Percentiles rank a stretch among this genome's conserved stretches.
Evolutionary conservation across 1,140 invertebrate genomes (phyloP).

Genomic region (Nephila pilipes): DNA sequence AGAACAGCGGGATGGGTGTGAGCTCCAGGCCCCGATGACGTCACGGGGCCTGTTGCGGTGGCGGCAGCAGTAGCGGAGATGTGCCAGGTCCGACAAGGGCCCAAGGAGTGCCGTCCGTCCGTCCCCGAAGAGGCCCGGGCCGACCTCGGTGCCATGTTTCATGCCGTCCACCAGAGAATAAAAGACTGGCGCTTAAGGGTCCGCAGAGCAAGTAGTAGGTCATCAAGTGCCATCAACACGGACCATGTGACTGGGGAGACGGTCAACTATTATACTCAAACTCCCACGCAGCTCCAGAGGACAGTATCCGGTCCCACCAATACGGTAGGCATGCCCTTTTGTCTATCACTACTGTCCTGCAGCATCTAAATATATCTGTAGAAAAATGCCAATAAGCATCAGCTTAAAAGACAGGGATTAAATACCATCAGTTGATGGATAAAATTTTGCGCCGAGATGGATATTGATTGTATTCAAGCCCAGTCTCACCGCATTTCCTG

Average conservation of each 20-base stretch:
- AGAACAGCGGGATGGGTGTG: slow-evolving; percentile 29
- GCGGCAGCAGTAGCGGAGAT: slow-evolving; percentile 48
- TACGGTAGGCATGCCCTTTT: slow-evolving; percentile 47
- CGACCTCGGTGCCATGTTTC: slow-evolving; percentile 71
- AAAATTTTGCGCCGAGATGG: no score
- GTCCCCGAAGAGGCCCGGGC: slow-evolving; percentile 34
- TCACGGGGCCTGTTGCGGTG: slow-evolving; percentile 59
- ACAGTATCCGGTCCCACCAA: slow-evolving; percentile 29
- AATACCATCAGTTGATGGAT: no score
- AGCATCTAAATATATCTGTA: no score
- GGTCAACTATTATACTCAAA: slow-evolving; percentile 32
- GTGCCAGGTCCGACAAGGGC: slow-evolving; percentile 66
- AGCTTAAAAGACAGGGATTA: no score
- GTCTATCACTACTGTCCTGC: background rate
- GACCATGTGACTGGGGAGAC: background rate
- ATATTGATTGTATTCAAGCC: no score
- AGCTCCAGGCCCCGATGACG: slow-evolving; percentile 37
- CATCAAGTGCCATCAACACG: slow-evolving; percentile 44
- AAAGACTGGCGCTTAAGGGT: slow-evolving; percentile 75
- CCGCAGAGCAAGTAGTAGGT: slow-evolving; percentile 67
- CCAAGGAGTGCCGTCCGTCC: slow-evolving; percentile 42
- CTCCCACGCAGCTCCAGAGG: slow-evolving; percentile 6
- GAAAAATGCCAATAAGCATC: no score
- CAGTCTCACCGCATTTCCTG: no score
- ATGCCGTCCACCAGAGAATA: slow-evolving; percentile 75